Evolutionary conservation across 2,888 invertebrate species (phyloP).

Genomic region (Epirrita christyi): DNA sequence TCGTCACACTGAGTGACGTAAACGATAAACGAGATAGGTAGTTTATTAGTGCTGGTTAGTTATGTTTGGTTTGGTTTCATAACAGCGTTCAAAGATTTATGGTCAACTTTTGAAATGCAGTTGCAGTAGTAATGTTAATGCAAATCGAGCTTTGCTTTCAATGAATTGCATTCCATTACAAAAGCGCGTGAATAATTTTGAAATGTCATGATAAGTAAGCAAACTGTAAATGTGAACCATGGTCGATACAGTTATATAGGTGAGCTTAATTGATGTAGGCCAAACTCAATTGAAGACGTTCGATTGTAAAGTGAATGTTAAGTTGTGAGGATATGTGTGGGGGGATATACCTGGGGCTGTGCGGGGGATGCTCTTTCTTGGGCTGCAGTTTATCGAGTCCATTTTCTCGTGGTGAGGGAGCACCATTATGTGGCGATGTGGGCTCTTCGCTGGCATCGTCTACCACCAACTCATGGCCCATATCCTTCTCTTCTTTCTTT

Average conservation of each 20-base stretch:
- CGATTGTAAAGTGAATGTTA: conserved; percentile 14
- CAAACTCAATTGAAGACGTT: conserved; percentile 13
- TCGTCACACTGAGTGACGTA: conserved; percentile 36
- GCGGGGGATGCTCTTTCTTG: conserved; percentile 91
- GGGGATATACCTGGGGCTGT: conserved; percentile 86
- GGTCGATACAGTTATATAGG: background rate
- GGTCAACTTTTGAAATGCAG: conserved; percentile 26
- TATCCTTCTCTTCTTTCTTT: conserved; percentile 93
- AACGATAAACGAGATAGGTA: conserved; percentile 20
- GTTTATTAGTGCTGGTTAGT: conserved; percentile 18
- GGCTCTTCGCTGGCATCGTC: conserved; percentile 97
- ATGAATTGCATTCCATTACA: conserved; percentile 25
- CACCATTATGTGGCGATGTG: conserved; percentile 93
- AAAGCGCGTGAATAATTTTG: conserved; percentile 12
- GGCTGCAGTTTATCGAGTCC: conserved; percentile 91
- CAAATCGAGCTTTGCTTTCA: conserved; percentile 21
- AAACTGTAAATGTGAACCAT: background rate
- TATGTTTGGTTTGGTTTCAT: conserved; percentile 25
- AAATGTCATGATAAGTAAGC: conserved; percentile 6
- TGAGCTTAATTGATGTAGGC: conserved; percentile 14
- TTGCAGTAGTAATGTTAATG: conserved; percentile 29
- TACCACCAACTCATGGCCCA: conserved; percentile 95
- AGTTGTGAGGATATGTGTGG: no score
- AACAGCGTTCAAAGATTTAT: conserved; percentile 26
- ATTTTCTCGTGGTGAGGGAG: conserved; percentile 95